Base-by-base conservation (phyloP, 2,888 invertebrate genomes). In the Drosophila mercatorum region DNA sequence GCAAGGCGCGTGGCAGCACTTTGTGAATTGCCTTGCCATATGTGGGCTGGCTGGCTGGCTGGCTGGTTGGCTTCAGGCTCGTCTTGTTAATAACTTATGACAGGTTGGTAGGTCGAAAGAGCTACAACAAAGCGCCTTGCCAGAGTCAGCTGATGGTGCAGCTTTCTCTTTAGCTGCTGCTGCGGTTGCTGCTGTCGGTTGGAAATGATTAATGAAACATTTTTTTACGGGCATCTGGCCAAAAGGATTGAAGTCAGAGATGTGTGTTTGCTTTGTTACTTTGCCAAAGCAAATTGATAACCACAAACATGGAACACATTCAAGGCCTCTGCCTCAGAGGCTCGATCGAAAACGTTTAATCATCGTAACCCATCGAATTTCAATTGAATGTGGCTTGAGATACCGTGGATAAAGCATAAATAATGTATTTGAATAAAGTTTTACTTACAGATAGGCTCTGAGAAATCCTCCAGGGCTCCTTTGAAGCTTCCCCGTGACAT, bases 71-170 rank as follows among this genome's bases (percentile, higher is more conserved):
- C 71, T 66, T 68, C 63, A 65, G 72, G 80, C 78, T 75, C 63
- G 71, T 73, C 81, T 83, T 75, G 78, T 85, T 85, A 85, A 85
- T 88, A 85, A 88, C 81, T 88, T 84, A 86, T 83, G 88, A 78
- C 83, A 83, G 88, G 76, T 68, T 64, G 63, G 56, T 51, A 55
- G 60, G 56, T 52, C 51, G 51, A 12, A 49, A 3, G 7, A 28
- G 36, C 44, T 26, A 41, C 52, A 67, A 62, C 40, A 61, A 65
- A 46, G 44, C 43, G 40, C 57, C 66, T 77, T 72, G 72, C 52
- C 64, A 68, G 34, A 62, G 52, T 66, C 61, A 73, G 56, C 52
- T 67, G 46, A 12, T 44, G 47, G 28, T 47, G 47, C 46, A 46
- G 46, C 14, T 46, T 26, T 26, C 3, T 14, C 26, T 8, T 46